A percentile compares a stretch with the other conserved stretches of the same genome.
Evolutionary conservation across 2,113 vertebrate species (phyloP).

Genomic region (Balaenoptera acutorostrata): DNA sequence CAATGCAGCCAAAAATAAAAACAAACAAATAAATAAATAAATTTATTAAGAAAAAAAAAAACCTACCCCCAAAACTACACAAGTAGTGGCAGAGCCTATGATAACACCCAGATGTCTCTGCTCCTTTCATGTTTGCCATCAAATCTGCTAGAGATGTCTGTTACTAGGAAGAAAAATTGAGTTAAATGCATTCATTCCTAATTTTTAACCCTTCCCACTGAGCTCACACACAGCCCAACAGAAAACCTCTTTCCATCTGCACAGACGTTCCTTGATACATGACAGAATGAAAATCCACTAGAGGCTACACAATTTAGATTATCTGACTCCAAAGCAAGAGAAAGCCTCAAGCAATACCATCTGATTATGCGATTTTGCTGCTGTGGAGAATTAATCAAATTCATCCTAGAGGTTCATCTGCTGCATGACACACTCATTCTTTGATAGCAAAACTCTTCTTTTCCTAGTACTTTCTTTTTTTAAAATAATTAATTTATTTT

Average conservation of each 20-base stretch:
- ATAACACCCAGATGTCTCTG: slow-evolving; percentile 5
- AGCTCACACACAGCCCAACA: background rate
- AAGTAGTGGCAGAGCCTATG: background rate
- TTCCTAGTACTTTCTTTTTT: background rate
- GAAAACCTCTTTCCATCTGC: slow-evolving; percentile 26
- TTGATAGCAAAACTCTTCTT: slow-evolving; percentile 13
- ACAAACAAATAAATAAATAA: too few relatives aligned
- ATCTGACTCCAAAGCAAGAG: slow-evolving; percentile 44
- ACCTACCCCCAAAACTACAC: background rate
- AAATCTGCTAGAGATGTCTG: slow-evolving; percentile 2
- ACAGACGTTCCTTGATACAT: background rate
- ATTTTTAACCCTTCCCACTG: slow-evolving; percentile 30
- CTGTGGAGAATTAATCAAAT: slow-evolving; percentile 55
- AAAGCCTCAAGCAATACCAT: slow-evolving; percentile 43
- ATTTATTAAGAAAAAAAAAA: background rate
- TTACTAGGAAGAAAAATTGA: slow-evolving; percentile 34
- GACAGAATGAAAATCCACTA: slow-evolving; percentile 19
- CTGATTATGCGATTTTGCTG: slow-evolving; percentile 34
- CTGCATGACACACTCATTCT: background rate
- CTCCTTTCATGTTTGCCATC: slow-evolving; percentile 13
- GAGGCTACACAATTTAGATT: slow-evolving; percentile 36
- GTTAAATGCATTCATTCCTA: background rate
- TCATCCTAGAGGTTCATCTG: slow-evolving; percentile 44
- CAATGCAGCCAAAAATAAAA: too few relatives aligned
- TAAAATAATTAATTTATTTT: too few relatives aligned